Percentiles rank a stretch among this genome's conserved stretches.
Evolutionary conservation across 1,140 invertebrate species (phyloP).

Genomic region (Rhyacophila brunnea): DNA sequence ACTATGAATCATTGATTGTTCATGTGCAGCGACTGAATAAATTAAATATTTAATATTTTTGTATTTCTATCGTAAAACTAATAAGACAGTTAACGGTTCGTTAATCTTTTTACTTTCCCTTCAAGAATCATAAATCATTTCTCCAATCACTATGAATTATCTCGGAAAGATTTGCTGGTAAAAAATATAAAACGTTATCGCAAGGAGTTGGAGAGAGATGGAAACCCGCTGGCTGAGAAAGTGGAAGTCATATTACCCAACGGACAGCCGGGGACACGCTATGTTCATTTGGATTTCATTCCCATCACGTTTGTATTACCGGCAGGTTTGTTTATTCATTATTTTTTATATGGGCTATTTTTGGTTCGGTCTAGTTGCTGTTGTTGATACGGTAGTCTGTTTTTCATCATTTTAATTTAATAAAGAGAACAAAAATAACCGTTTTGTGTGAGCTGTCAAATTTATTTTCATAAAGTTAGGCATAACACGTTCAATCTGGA

Average conservation of each 20-base stretch:
- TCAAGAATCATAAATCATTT: slow-evolving; percentile 80
- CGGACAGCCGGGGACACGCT: slow-evolving; percentile 71
- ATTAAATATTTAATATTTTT: no score
- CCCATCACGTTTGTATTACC: slow-evolving; percentile 92
- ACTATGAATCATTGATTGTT: no score
- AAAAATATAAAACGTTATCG: slow-evolving; percentile 95
- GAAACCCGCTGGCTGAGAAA: slow-evolving; percentile 80
- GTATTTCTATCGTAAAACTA: no score
- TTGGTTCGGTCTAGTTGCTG: neutral
- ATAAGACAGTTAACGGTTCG: no score
- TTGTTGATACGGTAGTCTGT: neutral
- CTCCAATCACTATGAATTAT: slow-evolving; percentile 93
- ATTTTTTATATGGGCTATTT: neutral
- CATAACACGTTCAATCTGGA: no score
- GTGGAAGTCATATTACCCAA: slow-evolving; percentile 49
- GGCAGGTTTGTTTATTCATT: slow-evolving; percentile 54
- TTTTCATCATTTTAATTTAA: no score
- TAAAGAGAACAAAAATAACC: no score
- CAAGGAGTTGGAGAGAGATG: slow-evolving; percentile 88
- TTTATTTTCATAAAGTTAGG: no score
- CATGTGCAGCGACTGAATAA: no score
- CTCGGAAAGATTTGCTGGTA: slow-evolving; percentile 90
- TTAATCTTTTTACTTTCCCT: no score
- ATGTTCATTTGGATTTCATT: slow-evolving; percentile 85
- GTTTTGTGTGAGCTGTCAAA: no score